A percentile compares a stretch with the other conserved stretches of the same genome.
phyloP scores from a whole-genome alignment of 2,797 vertebrate genomes.

The Centroberyx gerrardi region DNA sequence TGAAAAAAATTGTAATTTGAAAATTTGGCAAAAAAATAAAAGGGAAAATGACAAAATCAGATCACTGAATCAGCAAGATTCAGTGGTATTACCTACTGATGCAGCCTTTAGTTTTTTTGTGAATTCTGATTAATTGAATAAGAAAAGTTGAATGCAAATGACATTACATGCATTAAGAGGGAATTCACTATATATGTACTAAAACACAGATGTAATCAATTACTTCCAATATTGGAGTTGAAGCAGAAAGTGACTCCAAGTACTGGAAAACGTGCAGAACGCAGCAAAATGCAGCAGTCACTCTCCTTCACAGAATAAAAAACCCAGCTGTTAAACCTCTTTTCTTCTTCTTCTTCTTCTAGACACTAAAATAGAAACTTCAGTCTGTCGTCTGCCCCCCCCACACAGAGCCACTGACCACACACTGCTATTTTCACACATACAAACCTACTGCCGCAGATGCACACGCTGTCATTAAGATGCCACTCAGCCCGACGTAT shows the following conservation, averaged over 20 bases:
- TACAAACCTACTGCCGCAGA: conserved; percentile 35
- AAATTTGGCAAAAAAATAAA: no score
- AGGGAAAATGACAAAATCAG: no score
- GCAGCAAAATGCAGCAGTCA: neutral
- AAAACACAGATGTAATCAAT: no score
- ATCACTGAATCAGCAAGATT: no score
- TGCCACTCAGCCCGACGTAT: conserved; percentile 51
- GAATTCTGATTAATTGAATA: no score
- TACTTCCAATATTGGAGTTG: neutral
- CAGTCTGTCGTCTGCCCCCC: conserved; percentile 7
- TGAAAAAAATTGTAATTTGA: no score
- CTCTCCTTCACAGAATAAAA: conserved; percentile 6
- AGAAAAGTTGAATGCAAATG: no score
- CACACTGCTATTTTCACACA: conserved; percentile 62
- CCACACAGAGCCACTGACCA: conserved; percentile 29
- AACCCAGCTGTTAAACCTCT: conserved; percentile 2
- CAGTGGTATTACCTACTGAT: no score
- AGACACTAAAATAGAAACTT: conserved; percentile 49
- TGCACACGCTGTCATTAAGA: conserved; percentile 65
- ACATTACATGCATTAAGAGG: no score
- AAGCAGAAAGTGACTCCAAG: neutral
- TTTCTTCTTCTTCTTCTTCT: neutral
- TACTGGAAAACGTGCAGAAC: neutral
- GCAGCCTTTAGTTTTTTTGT: no score
- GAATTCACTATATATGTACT: no score